A percentile compares a stretch with the other conserved stretches of the same genome.
These are phyloP conservation scores for Epinotia demarniana DNA, from an alignment of 2,888 invertebrate genomes.

Conservation along the genomic window DNA sequence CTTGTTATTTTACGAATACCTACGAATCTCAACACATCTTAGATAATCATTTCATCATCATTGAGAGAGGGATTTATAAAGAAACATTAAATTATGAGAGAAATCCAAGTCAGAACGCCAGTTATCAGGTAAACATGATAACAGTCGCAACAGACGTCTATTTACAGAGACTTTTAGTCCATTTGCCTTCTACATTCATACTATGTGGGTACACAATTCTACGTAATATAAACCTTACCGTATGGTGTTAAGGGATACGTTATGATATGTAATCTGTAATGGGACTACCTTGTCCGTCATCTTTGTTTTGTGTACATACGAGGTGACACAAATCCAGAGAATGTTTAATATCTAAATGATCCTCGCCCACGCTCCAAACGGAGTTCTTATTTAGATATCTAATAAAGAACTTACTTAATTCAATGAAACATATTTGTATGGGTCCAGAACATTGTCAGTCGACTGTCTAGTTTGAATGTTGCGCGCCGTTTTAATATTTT, in stretches of 20 bases:
- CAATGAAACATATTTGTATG: background rate
- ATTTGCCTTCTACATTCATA: conserved; percentile 22
- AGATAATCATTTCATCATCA: too few relatives aligned
- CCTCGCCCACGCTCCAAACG: background rate
- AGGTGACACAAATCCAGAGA: conserved; percentile 25
- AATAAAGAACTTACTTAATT: background rate
- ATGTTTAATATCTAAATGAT: background rate
- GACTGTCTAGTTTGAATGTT: too few relatives aligned
- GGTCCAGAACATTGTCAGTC: too few relatives aligned
- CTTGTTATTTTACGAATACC: too few relatives aligned
- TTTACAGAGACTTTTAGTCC: conserved; percentile 32
- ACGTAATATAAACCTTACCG: background rate
- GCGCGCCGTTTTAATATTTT: too few relatives aligned
- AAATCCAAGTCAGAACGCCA: conserved; percentile 16
- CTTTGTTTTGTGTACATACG: conserved; percentile 9
- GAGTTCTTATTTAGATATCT: background rate
- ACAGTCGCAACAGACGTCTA: conserved; percentile 17
- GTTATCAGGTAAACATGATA: conserved; percentile 37
- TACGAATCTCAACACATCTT: too few relatives aligned
- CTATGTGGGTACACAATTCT: background rate
- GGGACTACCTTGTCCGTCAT: conserved; percentile 25
- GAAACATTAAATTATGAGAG: background rate
- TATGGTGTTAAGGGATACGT: background rate
- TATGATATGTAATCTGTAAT: background rate
- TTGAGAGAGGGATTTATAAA: too few relatives aligned